These are phyloP conservation scores for Vidua macroura DNA, from an alignment of 2,113 vertebrate species.

Conservation along the genomic window DNA sequence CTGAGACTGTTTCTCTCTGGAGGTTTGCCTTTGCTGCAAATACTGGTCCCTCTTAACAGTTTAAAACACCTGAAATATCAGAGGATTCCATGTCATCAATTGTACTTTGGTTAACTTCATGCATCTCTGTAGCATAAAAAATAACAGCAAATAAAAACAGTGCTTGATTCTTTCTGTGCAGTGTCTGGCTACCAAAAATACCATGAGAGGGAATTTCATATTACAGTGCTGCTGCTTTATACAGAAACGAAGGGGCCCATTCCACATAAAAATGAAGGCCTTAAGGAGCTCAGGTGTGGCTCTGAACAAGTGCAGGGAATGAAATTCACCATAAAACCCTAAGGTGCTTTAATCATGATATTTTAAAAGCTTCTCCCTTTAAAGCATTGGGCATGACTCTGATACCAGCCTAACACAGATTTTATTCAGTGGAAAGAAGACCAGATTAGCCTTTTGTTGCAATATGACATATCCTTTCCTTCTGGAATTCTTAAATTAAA, in stretches of 20 bases:
- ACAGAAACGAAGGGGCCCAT: background rate
- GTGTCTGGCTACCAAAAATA: background rate
- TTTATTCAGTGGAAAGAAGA: background rate
- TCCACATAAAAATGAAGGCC: background rate
- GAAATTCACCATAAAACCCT: background rate
- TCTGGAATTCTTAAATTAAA: background rate
- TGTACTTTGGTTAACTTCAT: background rate
- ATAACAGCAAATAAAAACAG: background rate
- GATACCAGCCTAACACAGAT: background rate
- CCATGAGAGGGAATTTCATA: background rate
- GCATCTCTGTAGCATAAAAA: accelerated
- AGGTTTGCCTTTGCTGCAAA: background rate
- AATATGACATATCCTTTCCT: background rate
- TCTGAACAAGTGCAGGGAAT: background rate
- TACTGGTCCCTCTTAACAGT: background rate
- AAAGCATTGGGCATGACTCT: background rate
- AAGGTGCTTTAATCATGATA: background rate
- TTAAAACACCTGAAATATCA: background rate
- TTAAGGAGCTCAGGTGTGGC: background rate
- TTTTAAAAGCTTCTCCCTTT: background rate
- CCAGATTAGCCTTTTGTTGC: background rate
- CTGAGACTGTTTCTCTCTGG: background rate
- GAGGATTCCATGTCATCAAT: background rate
- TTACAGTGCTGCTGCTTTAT: background rate
- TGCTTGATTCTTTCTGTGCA: background rate